Base-by-base conservation (phyloP, 1,140 invertebrate genomes). In the Asobara japonica region DNA sequence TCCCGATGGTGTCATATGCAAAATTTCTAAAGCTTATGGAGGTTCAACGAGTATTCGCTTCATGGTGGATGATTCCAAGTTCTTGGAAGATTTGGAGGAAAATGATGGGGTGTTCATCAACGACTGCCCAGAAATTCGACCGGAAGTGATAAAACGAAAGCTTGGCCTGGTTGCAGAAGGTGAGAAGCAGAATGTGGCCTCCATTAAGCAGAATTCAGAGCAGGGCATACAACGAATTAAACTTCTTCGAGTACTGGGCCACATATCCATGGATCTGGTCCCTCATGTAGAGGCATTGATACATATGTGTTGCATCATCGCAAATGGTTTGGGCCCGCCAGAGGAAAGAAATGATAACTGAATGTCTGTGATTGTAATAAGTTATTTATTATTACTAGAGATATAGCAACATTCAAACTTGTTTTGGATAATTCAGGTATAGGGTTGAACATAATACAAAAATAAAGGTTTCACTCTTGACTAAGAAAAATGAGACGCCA, bases 71-170 rank as follows among this genome's bases (percentile, higher is more conserved):
- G 64, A 73, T 20, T 72, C 65, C 60, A 80, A 78, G 1, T 77
- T 82, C 56, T 41, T 81, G 38, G 61, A 82, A 38, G 31, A 72
- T 20, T 29, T 82, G 6, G 73, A 81, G 68, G 65, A 68, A 7
- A 77, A 73, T 61, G 81, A 83, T 76, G 30, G 60, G 20, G 66
- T 83, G 25, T 74, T 84, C n/a, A n/a, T n/a, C n/a, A n/a, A n/a
- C n/a, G 69, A 80, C 79, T n/a, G 4, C 69, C 74, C 74, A 18
- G 45, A 70, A 70, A 76, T 74, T 64, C 48, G 64, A 72, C 56
- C 70, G 13, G 71, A 76, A 38, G 8, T 71, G 20, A 11, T 48
- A 10, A 76, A 71, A 65, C 45, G 64, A n/a, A 66, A 76, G 10
- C 67, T 67, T 13, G 30, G 65, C 30, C 51, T 76, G 68, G 69